Conservation (phyloP, 2,113 vertebrate genomes). For the Laterallus jamaicensis region DNA sequence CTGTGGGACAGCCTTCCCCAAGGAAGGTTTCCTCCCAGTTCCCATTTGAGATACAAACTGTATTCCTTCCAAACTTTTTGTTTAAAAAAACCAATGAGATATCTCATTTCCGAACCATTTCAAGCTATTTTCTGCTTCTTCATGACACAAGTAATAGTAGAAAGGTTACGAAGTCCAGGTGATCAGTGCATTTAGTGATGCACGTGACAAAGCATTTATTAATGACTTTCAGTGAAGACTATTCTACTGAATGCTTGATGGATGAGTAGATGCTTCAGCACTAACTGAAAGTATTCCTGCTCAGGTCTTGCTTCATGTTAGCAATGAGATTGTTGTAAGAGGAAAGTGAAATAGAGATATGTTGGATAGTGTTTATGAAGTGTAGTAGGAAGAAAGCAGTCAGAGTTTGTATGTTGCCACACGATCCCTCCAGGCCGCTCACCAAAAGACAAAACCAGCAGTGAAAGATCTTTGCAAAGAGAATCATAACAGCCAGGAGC, state of each 20-base stretch:
- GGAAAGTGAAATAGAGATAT: background rate
- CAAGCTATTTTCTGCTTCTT: background rate
- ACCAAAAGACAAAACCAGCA: background rate
- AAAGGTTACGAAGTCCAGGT: background rate
- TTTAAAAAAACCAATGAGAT: background rate
- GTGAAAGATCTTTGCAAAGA: background rate
- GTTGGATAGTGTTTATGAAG: background rate
- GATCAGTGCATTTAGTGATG: background rate
- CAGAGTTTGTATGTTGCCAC: background rate
- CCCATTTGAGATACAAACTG: background rate
- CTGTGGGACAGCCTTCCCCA: background rate
- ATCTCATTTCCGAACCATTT: background rate
- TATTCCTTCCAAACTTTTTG: background rate
- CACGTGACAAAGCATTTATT: background rate
- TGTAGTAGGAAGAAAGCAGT: background rate
- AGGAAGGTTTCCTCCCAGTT: conserved; percentile 1
- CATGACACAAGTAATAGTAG: background rate
- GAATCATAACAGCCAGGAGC: background rate
- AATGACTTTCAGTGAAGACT: background rate
- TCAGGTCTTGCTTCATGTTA: background rate
- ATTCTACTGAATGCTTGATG: background rate
- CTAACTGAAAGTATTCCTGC: background rate
- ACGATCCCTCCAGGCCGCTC: background rate
- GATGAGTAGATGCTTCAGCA: background rate
- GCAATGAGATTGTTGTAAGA: background rate